A percentile compares a stretch with the other conserved stretches of the same genome.
These are phyloP conservation scores for Platichthys flesus DNA, from an alignment of 2,113 vertebrate species.

Conservation along the genomic window DNA sequence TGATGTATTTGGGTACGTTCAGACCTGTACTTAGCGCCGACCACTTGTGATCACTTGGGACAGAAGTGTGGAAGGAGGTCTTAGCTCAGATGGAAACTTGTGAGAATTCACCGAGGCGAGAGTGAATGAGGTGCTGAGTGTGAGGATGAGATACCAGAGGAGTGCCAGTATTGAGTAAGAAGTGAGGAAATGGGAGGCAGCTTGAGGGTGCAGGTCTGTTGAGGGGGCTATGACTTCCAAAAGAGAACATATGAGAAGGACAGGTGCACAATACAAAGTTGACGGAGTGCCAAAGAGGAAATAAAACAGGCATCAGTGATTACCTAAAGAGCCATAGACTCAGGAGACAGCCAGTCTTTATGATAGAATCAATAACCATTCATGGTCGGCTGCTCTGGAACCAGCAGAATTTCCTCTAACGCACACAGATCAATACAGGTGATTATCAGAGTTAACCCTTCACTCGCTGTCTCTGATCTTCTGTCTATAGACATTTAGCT, in stretches of 20 bases:
- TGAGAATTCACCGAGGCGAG: constrained; percentile 14
- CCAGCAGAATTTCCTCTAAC: constrained; percentile 63
- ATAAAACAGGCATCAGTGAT: constrained; percentile 49
- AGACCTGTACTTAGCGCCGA: too few relatives aligned
- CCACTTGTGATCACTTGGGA: background rate
- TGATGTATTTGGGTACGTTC: too few relatives aligned
- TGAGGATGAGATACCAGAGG: constrained; percentile 7
- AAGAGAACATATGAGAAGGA: constrained; percentile 17
- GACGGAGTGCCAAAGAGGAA: constrained; percentile 37
- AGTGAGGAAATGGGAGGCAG: constrained; percentile 14
- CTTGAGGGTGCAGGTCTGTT: background rate
- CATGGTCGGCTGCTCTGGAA: constrained; percentile 70
- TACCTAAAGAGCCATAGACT: constrained; percentile 68
- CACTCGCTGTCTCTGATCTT: constrained; percentile 58
- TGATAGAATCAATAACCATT: constrained; percentile 79
- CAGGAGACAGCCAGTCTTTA: constrained; percentile 71
- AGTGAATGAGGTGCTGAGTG: background rate
- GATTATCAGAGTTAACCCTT: constrained; percentile 76
- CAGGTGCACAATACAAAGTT: constrained; percentile 56
- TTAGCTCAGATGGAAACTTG: constrained; percentile 10
- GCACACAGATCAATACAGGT: constrained; percentile 77
- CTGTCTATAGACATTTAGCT: constrained; percentile 42
- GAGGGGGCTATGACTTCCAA: constrained; percentile 13
- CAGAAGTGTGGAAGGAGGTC: background rate
- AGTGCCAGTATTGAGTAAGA: background rate